These are phyloP conservation scores for Chymomyza fuscimana DNA, from an alignment of 2,888 invertebrate species.

Conservation along the genomic window DNA sequence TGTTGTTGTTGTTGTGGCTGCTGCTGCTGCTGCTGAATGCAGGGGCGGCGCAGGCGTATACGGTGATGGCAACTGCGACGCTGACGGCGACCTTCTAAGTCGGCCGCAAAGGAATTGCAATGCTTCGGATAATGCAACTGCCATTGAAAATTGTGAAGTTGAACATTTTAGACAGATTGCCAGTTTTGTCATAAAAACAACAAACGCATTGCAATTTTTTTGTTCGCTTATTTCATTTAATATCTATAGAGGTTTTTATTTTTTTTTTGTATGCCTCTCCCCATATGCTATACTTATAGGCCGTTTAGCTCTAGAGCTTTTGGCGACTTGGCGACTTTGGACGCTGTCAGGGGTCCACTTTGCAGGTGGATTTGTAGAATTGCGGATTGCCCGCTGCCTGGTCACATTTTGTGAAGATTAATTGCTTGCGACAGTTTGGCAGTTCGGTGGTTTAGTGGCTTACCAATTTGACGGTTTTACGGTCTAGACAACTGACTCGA, in stretches of 20 bases:
- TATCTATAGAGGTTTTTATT: not conserved
- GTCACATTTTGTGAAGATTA: slow-evolving; percentile 68
- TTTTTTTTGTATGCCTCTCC: not conserved
- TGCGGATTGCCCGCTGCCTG: slow-evolving; percentile 27
- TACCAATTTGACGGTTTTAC: not conserved
- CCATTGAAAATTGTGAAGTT: slow-evolving; percentile 75
- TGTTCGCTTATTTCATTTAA: slow-evolving; percentile 1
- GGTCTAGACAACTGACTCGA: not conserved
- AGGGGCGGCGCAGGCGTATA: slow-evolving; percentile 35
- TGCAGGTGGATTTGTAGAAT: slow-evolving; percentile 33
- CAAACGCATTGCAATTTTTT: slow-evolving; percentile 18
- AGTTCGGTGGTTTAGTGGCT: slow-evolving; percentile 17
- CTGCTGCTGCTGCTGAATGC: slow-evolving; percentile 7
- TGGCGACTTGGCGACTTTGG: not conserved
- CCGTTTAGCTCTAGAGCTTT: slow-evolving; percentile 3
- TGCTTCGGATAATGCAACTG: slow-evolving; percentile 37
- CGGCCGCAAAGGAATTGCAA: slow-evolving; percentile 67
- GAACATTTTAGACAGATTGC: slow-evolving; percentile 76
- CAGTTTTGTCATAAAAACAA: slow-evolving; percentile 68
- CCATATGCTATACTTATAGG: not conserved
- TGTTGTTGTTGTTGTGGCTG: slow-evolving; percentile 8
- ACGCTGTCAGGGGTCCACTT: not conserved
- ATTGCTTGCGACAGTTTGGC: slow-evolving; percentile 74
- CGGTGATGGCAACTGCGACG: slow-evolving; percentile 9
- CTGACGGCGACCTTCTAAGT: slow-evolving; percentile 65